A percentile compares a stretch with the other conserved stretches of the same genome.
Conservation (phyloP, 1,140 invertebrate species). For the Whitmania pigra region DNA sequence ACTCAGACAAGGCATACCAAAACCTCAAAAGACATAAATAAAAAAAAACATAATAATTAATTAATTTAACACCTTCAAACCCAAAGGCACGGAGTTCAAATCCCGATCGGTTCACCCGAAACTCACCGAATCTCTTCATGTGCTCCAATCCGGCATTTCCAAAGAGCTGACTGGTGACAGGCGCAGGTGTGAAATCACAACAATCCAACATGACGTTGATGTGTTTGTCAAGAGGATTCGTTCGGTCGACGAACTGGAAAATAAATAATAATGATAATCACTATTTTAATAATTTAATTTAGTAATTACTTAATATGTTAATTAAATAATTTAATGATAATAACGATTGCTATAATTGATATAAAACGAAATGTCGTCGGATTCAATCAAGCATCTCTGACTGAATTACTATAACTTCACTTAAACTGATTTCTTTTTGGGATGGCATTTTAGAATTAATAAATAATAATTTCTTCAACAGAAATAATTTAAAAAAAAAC, state of each 20-base stretch:
- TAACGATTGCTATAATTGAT: background rate
- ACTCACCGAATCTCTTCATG: slow-evolving; percentile 77
- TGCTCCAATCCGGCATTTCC: slow-evolving; percentile 90
- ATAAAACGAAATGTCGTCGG: too few species aligned
- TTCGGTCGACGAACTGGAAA: slow-evolving; percentile 65
- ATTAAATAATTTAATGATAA: background rate
- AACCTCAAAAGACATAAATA: background rate
- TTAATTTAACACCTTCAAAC: too few species aligned
- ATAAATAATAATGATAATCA: background rate
- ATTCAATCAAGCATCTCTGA: too few species aligned
- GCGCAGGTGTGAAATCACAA: slow-evolving; percentile 61
- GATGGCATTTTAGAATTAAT: too few species aligned
- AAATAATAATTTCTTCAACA: too few species aligned
- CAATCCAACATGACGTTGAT: slow-evolving; percentile 69
- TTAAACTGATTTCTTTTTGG: too few species aligned
- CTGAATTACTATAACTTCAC: too few species aligned
- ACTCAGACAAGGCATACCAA: background rate
- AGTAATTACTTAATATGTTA: too few species aligned
- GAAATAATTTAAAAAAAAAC: too few species aligned
- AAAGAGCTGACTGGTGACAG: slow-evolving; percentile 86
- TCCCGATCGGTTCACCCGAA: background rate
- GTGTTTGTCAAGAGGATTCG: slow-evolving; percentile 86
- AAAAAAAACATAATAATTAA: background rate
- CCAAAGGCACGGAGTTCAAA: too few species aligned
- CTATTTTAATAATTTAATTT: background rate